Evolutionary conservation across 2,797 vertebrate genomes (phyloP).

Genomic region (Fringilla coelebs): DNA sequence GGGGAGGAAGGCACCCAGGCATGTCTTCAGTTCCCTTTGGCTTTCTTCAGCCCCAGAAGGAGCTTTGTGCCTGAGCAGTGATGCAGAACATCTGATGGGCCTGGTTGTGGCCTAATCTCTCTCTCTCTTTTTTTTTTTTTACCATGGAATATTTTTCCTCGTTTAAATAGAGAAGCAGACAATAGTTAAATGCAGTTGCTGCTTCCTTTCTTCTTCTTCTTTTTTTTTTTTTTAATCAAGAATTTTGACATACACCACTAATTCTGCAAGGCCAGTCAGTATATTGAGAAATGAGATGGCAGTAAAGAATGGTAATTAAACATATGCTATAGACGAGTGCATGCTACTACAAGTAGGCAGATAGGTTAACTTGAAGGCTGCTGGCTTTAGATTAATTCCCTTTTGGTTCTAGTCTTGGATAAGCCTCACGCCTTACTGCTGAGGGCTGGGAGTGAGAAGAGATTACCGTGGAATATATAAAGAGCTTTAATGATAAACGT

Average conservation of each 20-base stretch:
- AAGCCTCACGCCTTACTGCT: background rate
- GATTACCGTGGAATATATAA: background rate
- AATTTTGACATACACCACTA: background rate
- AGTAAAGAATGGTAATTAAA: constrained; percentile 1
- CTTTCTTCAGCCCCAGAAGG: constrained; percentile 38
- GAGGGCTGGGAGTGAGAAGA: background rate
- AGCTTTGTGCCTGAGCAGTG: constrained; percentile 58
- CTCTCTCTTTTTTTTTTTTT: too few species aligned
- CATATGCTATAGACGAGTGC: background rate
- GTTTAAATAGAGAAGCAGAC: background rate
- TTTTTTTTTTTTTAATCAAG: background rate
- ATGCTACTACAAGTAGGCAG: constrained; percentile 12
- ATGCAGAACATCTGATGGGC: constrained; percentile 61
- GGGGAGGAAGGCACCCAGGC: constrained; percentile 9
- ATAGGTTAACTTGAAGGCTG: constrained; percentile 7
- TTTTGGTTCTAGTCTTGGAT: constrained; percentile 26
- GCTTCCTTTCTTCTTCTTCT: background rate
- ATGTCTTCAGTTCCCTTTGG: constrained; percentile 32
- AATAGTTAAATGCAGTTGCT: background rate
- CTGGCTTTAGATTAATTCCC: constrained; percentile 32
- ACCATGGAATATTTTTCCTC: background rate
- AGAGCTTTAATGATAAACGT: background rate
- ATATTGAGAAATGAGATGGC: background rate
- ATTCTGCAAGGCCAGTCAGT: background rate
- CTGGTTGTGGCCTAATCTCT: background rate